Base-by-base conservation (phyloP, 2,797 vertebrate genomes). In the Lycodopsis pacificus region DNA sequence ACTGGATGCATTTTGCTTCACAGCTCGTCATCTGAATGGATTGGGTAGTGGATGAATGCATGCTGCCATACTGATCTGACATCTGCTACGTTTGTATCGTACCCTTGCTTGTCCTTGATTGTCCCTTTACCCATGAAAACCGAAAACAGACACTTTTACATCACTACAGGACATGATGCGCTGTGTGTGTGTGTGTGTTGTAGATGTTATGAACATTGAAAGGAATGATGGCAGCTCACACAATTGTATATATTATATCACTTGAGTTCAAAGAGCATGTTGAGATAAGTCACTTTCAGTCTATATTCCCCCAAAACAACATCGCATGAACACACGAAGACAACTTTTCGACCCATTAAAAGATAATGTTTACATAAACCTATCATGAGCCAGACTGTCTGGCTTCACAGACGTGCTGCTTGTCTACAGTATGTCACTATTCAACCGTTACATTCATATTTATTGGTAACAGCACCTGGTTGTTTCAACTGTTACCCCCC, bases 21-120 rank as follows among this genome's bases (percentile, higher is more conserved):
- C 19, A 62, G 17, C 58, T 51, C 9, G 79, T 71, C 68, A 57
- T 73, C 77, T 76, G 56, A 80, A 72, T 72, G 77, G 76, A 53
- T n/a, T 13, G 57, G 11, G 27, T 63, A 13, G n/a, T 78, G 62
- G 83, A 84, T 76, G 51, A 59, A 82, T 86, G 79, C 49, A 76
- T 65, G 30, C 68, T 58, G 15, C 59, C 68, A 51, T 71, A 57
- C 77, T 74, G 68, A 76, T 79, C 38, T 32, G 65, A 77, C 67
- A 71, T 83, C 71, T 84, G 72, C 62, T 57, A 7, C 49, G 20
- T 30, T 19, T 64, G 11, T 68, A 34, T 74, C 71, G 64, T 44
- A 54, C 25, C 69, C 64, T 57, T 4, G 14, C 40, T 73, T 46
- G 66, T 86, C 77, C 77, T 73, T 38, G 32, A 63, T 19, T 69